These are phyloP conservation scores for Porites lutea DNA, from an alignment of 64 coral and sea anemone genomes.

Conservation along the genomic window DNA sequence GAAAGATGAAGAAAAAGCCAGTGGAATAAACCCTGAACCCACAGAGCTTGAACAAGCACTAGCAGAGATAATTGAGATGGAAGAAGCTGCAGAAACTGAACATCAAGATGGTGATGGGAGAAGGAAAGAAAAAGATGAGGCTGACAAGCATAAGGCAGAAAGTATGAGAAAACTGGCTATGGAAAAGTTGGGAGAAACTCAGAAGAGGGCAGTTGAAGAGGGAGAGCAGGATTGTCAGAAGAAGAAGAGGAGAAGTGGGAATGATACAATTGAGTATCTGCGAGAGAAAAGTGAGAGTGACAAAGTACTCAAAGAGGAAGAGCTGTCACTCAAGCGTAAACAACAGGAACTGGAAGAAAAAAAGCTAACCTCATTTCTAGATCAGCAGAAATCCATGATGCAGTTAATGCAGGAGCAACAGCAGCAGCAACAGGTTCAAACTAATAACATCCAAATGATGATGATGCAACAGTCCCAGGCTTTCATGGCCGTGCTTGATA, in stretches of 20 bases:
- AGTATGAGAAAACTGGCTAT: no score
- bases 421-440: conserved; percentile 36
- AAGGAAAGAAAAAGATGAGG: no score
- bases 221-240: conserved; percentile 2
- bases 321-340: conserved; percentile 51
- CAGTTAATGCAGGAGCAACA: conserved; percentile 45
- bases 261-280: conserved; percentile 54
- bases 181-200: no score
- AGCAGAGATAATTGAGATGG: no score
- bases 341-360: no score
- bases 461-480: background rate
- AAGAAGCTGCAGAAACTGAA: no score
- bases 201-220: no score
- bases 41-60: no score
- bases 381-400: conserved; percentile 27
- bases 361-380: conserved; percentile 7
- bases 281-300: conserved; percentile 55
- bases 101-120: conserved; percentile 24
- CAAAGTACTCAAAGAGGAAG: conserved; percentile 39
- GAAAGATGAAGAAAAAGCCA: no score
- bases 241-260: conserved; percentile 60
- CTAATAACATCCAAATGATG: no score
- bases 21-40: no score
- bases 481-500: background rate
- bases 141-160: no score